Evolutionary conservation across 2,113 vertebrate genomes (phyloP), one percentile per base, ranked within the genome.

Genomic region (Erythrocercus mccallii): DNA sequence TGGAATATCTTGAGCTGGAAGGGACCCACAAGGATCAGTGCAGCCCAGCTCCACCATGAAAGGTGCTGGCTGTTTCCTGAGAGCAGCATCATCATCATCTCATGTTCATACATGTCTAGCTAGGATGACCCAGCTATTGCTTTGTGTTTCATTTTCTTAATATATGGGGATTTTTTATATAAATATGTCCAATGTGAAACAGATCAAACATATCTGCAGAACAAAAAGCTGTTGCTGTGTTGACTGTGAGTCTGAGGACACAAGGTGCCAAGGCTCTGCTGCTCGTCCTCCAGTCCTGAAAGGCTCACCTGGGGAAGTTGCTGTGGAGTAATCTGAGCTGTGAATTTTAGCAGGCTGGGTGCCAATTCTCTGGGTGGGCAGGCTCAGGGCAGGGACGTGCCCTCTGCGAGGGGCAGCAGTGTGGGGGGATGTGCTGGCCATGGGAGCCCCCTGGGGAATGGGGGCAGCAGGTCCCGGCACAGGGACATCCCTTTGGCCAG

Each of bases 371-470:
- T 5, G 5, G 8, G n/a, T 2, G 48, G 54, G 40, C 45, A 8
- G 9, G 28, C 15, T 21, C 24, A 2, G 47, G 56, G 47, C 66
- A 45, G 57, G 35, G 61, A 14, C 19, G 2, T 28, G 2, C 16
- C 53, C 35, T 45, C 14, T 42, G 17, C 0, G 2, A 10, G 38
- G 20, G 44, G 42, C 31, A 40, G n/a, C 42, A 19, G 11, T 0
- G 2, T 4, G 58, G 24, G 30, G 68, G 40, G 37, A 30, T n/a
- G 30, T 48, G 25, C 57, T 31, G 31, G 22, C 15, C 0, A 4
- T 27, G 2, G 3, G 35, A 35, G 28, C 30, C 0, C n/a, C 66
- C 1, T 6, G 8, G 38, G 80, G 35, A 56, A 3, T 0, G 1
- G 11, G 11, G 31, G 4, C 33, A 22, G 50, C 58, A 37, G 31